Percentiles rank a stretch among this genome's conserved stretches.
Conservation (phyloP, 2,888 invertebrate species). For the Craniophora ligustri region DNA sequence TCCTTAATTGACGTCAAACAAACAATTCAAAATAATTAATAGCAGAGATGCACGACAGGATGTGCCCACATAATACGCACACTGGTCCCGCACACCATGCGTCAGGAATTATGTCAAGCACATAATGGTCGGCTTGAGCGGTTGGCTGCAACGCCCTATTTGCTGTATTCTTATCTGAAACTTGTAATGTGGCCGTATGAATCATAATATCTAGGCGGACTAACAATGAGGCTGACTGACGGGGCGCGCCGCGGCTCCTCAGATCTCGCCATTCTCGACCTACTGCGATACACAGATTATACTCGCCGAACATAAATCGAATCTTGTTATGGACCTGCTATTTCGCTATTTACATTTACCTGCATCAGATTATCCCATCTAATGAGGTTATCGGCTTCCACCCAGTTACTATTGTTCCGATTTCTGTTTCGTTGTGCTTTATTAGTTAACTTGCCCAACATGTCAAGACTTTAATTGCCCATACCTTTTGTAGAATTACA, state of each 20-base stretch:
- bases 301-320: conserved; percentile 82
- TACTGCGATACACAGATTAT: conserved; percentile 73
- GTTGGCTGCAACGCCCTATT: conserved; percentile 83
- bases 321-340: conserved; percentile 80
- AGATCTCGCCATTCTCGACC: conserved; percentile 72
- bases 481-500: not conserved
- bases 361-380: conserved; percentile 78
- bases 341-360: conserved; percentile 78
- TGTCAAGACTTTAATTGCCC: conserved; percentile 10
- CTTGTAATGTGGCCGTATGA: conserved; percentile 78
- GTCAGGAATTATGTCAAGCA: conserved; percentile 78
- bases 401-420: conserved; percentile 66
- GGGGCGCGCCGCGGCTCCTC: conserved; percentile 80
- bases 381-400: conserved; percentile 74
- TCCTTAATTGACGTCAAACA: conserved; percentile 56
- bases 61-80: conserved; percentile 67
- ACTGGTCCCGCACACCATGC: conserved; percentile 61
- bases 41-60: conserved; percentile 53
- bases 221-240: conserved; percentile 83
- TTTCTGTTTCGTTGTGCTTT: conserved; percentile 63
- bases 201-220: conserved; percentile 78
- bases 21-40: conserved; percentile 42
- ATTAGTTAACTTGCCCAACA: conserved; percentile 54
- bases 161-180: conserved; percentile 83
- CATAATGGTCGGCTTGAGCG: conserved; percentile 73